Conservation (phyloP, 1,140 invertebrate species). For the Oedothorax gibbosus region DNA sequence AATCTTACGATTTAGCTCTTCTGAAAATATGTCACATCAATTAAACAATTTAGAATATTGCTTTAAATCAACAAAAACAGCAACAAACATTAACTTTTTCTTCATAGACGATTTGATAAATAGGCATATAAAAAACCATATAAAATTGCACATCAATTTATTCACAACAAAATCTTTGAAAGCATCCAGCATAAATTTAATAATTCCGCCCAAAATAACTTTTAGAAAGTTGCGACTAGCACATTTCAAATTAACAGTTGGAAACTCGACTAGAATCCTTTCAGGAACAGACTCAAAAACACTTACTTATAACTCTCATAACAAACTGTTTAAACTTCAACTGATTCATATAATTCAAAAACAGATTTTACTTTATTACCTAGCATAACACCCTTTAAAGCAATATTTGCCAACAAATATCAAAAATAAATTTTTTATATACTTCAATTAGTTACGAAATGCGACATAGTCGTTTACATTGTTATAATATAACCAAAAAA, state of each 20-base stretch:
- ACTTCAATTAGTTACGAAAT: slow-evolving; percentile 43
- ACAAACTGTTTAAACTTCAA: neutral
- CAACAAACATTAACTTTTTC: neutral
- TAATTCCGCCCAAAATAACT: neutral
- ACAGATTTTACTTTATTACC: neutral
- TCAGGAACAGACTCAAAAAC: neutral
- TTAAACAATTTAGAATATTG: slow-evolving; percentile 1
- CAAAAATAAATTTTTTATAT: slow-evolving; percentile 56
- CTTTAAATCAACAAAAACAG: neutral
- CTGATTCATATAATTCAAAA: neutral
- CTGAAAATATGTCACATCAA: neutral
- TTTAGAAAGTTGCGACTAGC: slow-evolving; percentile 19
- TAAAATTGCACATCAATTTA: slow-evolving; percentile 6
- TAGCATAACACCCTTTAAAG: slow-evolving; percentile 17
- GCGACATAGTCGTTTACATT: neutral
- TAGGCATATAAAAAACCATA: neutral
- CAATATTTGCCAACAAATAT: slow-evolving; percentile 44
- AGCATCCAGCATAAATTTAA: neutral
- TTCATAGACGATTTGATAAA: neutral
- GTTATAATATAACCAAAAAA: slow-evolving; percentile 38
- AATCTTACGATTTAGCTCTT: slow-evolving; percentile 14
- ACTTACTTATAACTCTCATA: neutral
- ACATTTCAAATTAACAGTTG: neutral
- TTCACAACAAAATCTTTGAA: neutral
- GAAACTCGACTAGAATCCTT: neutral